phyloP scores from a whole-genome alignment of 1,140 invertebrate species.

The Trachymyrmex septentrionalis region DNA sequence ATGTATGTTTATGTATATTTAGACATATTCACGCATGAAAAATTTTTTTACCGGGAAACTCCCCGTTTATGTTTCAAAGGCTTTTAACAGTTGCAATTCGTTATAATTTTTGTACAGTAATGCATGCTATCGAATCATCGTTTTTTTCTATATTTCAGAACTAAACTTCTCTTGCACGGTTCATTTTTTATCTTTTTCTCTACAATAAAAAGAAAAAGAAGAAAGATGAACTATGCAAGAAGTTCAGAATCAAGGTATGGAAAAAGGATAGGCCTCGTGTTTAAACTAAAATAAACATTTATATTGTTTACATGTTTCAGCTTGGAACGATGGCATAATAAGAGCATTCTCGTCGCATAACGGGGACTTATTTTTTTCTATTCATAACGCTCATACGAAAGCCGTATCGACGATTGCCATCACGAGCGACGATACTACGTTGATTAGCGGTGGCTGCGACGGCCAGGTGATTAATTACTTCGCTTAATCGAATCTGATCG shows the following conservation, averaged over 20 bases:
- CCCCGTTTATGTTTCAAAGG: background rate
- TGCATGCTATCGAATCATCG: background rate
- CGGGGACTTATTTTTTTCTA: slow-evolving; percentile 92
- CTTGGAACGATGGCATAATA: slow-evolving; percentile 96
- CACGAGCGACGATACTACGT: slow-evolving; percentile 90
- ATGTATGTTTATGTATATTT: too few relatives aligned
- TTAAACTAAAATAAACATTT: background rate
- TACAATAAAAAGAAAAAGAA: too few relatives aligned
- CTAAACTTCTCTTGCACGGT: too few relatives aligned
- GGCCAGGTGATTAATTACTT: slow-evolving; percentile 89
- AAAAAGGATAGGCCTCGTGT: too few relatives aligned
- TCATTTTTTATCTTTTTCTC: too few relatives aligned
- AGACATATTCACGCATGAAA: too few relatives aligned
- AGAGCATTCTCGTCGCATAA: slow-evolving; percentile 94
- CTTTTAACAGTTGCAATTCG: background rate
- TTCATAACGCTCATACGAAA: slow-evolving; percentile 95
- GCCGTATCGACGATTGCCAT: slow-evolving; percentile 93
- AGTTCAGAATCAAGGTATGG: too few relatives aligned
- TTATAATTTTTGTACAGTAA: background rate
- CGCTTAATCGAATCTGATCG: background rate
- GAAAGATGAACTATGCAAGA: too few relatives aligned
- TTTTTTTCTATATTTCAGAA: too few relatives aligned
- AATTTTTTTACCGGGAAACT: background rate
- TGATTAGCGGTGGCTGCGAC: slow-evolving; percentile 95
- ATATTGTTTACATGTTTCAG: slow-evolving; percentile 79